Base-by-base conservation (phyloP, 2,888 invertebrate species). In the Drosophila niveifrons region DNA sequence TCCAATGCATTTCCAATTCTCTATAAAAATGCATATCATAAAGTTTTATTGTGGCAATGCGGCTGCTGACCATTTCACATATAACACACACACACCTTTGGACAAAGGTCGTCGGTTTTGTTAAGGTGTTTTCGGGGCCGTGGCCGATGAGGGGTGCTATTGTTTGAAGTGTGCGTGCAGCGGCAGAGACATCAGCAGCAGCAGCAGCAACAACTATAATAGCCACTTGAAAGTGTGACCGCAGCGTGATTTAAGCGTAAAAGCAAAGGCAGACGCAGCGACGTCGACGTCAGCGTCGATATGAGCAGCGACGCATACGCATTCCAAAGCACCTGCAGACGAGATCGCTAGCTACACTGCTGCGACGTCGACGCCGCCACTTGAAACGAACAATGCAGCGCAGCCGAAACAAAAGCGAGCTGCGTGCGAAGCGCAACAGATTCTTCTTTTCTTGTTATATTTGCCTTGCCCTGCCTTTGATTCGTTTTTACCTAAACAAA, bases 161-260 rank as follows among this genome's bases (percentile, higher is more conserved):
- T 86, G 88, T 86, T 75, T 84, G 70, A 76, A 75, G 74, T 74
- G 74, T 81, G 78, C 72, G 78, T 68, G 67, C 74, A 74, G 58
- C 74, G 62, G 31, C 55, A 55, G 29, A 59, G 53, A 13, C 51
- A 58, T n/a, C 29, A 8, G 10, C 47, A 47, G 28, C 62, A 62
- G 63, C 72, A 72, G 39, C 66, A 61, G 43, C 23, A 63, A 34
- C 43, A 46, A 53, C 10, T 15, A 17, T 23, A 62, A 39, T 23
- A 68, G 77, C 89, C 89, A 89, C 85, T 86, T 87, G 89, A 86
- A 87, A 86, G 88, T 89, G 85, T 89, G 89, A 86, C 89, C 85
- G 89, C 89, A 89, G 88, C 71, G 80, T 80, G 78, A 89, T 81
- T 89, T 89, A 89, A 89, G 79, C 72, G 68, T 57, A 64, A 61